A percentile compares a stretch with the other conserved stretches of the same genome.
Evolutionary conservation across 1,140 invertebrate species (phyloP).

Genomic region (Camponotus vicinus): DNA sequence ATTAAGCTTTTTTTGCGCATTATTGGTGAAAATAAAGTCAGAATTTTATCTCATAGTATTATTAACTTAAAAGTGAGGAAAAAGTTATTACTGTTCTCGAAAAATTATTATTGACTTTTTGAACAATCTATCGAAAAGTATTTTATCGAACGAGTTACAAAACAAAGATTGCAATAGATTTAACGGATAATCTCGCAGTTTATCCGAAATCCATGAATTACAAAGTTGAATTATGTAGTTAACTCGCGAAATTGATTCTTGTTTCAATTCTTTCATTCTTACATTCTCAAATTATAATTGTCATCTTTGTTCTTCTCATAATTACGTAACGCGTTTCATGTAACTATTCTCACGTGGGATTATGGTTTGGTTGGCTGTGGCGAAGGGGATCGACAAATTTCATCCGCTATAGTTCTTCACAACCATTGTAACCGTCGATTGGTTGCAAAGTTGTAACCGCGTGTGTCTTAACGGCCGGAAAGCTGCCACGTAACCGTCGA

Average conservation of each 20-base stretch:
- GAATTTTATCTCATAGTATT: not conserved
- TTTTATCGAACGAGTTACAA: not conserved
- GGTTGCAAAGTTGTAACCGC: slow-evolving; percentile 39
- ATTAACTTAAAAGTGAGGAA: not conserved
- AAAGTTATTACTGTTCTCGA: too few species aligned
- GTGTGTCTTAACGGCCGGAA: slow-evolving; percentile 52
- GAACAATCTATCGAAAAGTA: not conserved
- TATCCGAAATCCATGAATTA: not conserved
- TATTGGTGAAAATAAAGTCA: not conserved
- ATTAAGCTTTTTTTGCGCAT: not conserved
- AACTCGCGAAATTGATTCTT: not conserved
- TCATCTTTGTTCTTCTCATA: not conserved
- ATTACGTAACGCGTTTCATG: not conserved
- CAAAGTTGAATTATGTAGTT: not conserved
- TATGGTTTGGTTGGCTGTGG: not conserved
- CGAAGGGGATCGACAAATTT: not conserved
- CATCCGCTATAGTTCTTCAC: not conserved
- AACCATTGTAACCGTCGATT: slow-evolving; percentile 1
- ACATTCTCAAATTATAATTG: slow-evolving; percentile 9
- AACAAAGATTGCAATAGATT: not conserved
- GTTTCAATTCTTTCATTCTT: not conserved
- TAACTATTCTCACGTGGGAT: not conserved
- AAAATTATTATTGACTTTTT: not conserved
- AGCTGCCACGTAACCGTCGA: slow-evolving; percentile 57
- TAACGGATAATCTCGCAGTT: not conserved